phyloP scores from a whole-genome alignment of 2,888 invertebrate species.

The Copidosoma aretas region DNA sequence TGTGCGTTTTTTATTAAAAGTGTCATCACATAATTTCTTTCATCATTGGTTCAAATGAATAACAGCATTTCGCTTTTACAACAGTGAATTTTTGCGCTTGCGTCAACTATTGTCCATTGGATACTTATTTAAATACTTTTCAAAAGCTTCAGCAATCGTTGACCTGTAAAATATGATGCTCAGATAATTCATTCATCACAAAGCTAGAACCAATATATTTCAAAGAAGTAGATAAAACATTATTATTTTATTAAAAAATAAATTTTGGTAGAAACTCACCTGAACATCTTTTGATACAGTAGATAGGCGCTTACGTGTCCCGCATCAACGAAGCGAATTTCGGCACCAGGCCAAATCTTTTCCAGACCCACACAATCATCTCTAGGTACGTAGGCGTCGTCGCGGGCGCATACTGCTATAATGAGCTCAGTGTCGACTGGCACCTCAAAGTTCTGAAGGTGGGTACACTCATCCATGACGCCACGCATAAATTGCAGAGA shows the following conservation, averaged over 20 bases:
- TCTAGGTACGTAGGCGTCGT: slow-evolving; percentile 90
- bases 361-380: slow-evolving; percentile 81
- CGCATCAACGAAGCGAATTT: slow-evolving; percentile 85
- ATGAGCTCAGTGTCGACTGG: slow-evolving; percentile 88
- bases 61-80: background rate
- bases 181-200: background rate
- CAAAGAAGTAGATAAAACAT: background rate
- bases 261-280: slow-evolving; percentile 65
- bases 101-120: slow-evolving; percentile 48
- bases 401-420: slow-evolving; percentile 87
- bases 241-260: slow-evolving; percentile 4
- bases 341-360: slow-evolving; percentile 92
- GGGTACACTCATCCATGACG: slow-evolving; percentile 99
- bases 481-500: slow-evolving; percentile 94
- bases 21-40: slow-evolving; percentile 10
- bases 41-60: slow-evolving; percentile 7
- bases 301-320: slow-evolving; percentile 92
- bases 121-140: slow-evolving; percentile 69
- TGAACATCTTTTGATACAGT: slow-evolving; percentile 84
- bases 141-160: slow-evolving; percentile 79
- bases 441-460: slow-evolving; percentile 88
- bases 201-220: background rate
- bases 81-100: background rate
- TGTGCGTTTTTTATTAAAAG: slow-evolving; percentile 3
- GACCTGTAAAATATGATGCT: slow-evolving; percentile 64